A percentile compares a stretch with the other conserved stretches of the same genome.
Evolutionary conservation across 2,888 invertebrate genomes (phyloP).

Genomic region (Liopterus haemorrhoidalis): DNA sequence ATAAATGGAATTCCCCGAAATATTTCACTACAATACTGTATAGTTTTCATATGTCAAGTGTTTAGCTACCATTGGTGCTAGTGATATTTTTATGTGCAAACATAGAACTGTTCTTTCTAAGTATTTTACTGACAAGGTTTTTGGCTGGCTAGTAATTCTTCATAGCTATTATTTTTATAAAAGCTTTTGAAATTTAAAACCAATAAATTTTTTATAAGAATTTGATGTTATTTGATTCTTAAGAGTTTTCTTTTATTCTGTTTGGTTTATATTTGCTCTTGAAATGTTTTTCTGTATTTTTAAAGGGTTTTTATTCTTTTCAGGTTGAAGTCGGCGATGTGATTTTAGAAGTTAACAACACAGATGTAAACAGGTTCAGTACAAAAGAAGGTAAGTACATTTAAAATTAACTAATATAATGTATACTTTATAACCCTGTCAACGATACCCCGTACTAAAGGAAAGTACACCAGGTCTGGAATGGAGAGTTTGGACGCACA

Average conservation of each 20-base stretch:
- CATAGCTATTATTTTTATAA: too few relatives aligned
- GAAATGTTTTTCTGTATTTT: conserved; percentile 36
- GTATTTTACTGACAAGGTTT: too few relatives aligned
- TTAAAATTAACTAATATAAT: conserved; percentile 6
- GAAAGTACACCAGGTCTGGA: too few relatives aligned
- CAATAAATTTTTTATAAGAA: too few relatives aligned
- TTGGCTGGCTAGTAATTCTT: too few relatives aligned
- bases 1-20: too few relatives aligned
- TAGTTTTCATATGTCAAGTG: too few relatives aligned
- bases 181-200: conserved; percentile 11
- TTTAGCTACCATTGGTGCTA: too few relatives aligned
- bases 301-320: conserved; percentile 38
- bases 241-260: conserved; percentile 4
- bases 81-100: too few relatives aligned
- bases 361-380: conserved; percentile 85
- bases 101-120: too few relatives aligned
- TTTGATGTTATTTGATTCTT: not conserved
- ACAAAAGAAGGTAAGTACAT: conserved; percentile 79
- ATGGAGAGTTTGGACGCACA: too few relatives aligned
- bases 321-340: conserved; percentile 93
- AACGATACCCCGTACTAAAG: not conserved
- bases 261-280: conserved; percentile 7
- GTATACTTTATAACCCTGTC: conserved; percentile 5
- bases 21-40: too few relatives aligned
- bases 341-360: conserved; percentile 88